Evolutionary conservation across 2,888 invertebrate species (phyloP).

Genomic region (Seira musarum): DNA sequence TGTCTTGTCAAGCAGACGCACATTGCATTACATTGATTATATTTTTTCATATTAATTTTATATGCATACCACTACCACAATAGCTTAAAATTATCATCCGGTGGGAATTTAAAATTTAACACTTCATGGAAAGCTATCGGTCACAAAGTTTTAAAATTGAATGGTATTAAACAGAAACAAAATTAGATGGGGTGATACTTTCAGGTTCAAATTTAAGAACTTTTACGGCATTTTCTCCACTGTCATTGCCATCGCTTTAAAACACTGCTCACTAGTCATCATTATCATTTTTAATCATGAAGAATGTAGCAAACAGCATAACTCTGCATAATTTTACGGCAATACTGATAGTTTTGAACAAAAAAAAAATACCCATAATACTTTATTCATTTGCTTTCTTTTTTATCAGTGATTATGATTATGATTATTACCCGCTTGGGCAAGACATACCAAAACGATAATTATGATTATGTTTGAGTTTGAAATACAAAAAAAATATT

Average conservation of each 20-base stretch:
- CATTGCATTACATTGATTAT: constrained; percentile 40
- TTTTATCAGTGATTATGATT: neutral
- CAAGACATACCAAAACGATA: too few relatives aligned
- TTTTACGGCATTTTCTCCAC: too few relatives aligned
- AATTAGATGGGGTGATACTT: too few relatives aligned
- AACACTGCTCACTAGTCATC: constrained; percentile 55
- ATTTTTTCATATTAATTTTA: too few relatives aligned
- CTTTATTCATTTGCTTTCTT: constrained; percentile 6
- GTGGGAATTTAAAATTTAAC: too few relatives aligned
- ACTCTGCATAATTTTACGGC: neutral
- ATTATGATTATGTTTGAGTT: neutral
- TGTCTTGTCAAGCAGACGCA: constrained; percentile 50
- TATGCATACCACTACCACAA: too few relatives aligned
- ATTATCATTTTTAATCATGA: constrained; percentile 60
- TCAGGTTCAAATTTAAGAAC: too few relatives aligned
- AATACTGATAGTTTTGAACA: neutral
- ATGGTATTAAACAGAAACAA: too few relatives aligned
- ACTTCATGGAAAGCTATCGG: too few relatives aligned
- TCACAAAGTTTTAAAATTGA: too few relatives aligned
- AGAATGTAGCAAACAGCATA: neutral
- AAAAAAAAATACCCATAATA: neutral
- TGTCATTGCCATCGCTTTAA: constrained; percentile 40
- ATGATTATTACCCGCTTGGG: neutral
- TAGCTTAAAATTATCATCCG: too few relatives aligned
- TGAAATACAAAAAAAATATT: neutral